These are phyloP conservation scores for Lethenteron reissneri DNA, from an alignment of 2,113 vertebrate genomes.

Conservation along the genomic window DNA sequence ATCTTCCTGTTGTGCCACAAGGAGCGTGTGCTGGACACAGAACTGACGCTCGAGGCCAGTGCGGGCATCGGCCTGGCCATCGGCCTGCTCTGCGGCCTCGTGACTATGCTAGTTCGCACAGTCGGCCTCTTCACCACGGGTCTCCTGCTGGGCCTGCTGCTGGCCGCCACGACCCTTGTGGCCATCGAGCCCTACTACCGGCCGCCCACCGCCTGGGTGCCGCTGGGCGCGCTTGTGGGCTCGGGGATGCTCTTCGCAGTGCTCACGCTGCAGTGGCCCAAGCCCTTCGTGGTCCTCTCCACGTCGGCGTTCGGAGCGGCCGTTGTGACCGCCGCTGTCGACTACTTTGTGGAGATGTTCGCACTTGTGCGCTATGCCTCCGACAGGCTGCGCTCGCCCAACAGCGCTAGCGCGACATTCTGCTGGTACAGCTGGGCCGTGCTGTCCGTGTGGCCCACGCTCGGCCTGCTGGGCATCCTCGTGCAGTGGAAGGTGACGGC, in stretches of 20 bases:
- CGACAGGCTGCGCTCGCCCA: constrained; percentile 29
- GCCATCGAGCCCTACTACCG: constrained; percentile 37
- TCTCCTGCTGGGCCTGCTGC: constrained; percentile 44
- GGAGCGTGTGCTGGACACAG: constrained; percentile 48
- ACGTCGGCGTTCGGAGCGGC: constrained; percentile 45
- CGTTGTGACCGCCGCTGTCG: constrained; percentile 38
- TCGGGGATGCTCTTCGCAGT: constrained; percentile 47
- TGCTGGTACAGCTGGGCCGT: constrained; percentile 71
- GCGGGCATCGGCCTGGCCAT: constrained; percentile 54
- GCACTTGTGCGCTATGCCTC: constrained; percentile 29
- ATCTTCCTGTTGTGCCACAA: constrained; percentile 64
- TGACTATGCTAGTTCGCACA: constrained; percentile 55
- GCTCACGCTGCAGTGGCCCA: constrained; percentile 49
- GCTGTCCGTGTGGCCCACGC: constrained; percentile 42
- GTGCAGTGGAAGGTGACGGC: constrained; percentile 55
- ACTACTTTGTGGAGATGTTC: constrained; percentile 49
- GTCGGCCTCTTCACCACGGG: constrained; percentile 65
- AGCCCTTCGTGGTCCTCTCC: constrained; percentile 39
- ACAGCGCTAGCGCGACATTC: constrained; percentile 15
- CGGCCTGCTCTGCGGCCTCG: constrained; percentile 50
- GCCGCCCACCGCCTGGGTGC: constrained; percentile 47
- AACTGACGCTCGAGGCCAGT: constrained; percentile 53
- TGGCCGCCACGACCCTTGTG: constrained; percentile 35
- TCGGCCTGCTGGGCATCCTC: constrained; percentile 38
- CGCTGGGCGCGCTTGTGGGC: constrained; percentile 37